Base-by-base conservation (phyloP, 2,888 invertebrate genomes). In the Phengaris alcon region DNA sequence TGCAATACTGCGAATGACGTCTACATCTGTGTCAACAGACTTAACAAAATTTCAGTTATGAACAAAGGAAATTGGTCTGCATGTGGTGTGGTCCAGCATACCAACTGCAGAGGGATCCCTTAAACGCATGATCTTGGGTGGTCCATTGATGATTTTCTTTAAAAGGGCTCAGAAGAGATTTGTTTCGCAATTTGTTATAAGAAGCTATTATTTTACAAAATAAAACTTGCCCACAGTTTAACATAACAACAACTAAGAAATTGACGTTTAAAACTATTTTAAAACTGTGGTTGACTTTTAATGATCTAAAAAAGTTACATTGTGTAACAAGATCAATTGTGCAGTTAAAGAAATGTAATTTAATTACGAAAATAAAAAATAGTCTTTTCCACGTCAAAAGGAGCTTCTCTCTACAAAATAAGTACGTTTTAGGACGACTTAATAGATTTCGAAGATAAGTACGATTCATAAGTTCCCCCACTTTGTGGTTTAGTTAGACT, bases 11-110 rank as follows among this genome's bases (percentile, higher is more conserved):
- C 48, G 10, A 69, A 46, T 57, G 15, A 57, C 57, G 68, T 48
- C 69, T 69, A 69, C 69, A 69, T 48, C 69, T 69, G 69, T 69
- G 46, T 69, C 69, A 69, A 48, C 68, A 69, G 46, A 68, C 46
- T 46, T 46, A n/a, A 69, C 13, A 48, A 7, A 15, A 48, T 69
- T 69, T 48, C 48, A 15, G 48, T 15, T 15, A 48, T 35, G 15
- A 70, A 70, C 70, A 70, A 70, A 70, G 51, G 51, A 22, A 70
- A 70, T 51, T 70, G 64, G 64, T 10, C 35, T 9, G 15, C 70
- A 22, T 48, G 51, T 69, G 69, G 69, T 48, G 8, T 3, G 13
- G 15, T 51, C 51, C 22, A 46, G 46, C 6, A 35, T 35, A n/a
- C 69, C 69, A 51, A 70, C 48, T 70, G 51, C 51, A 10, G 10